A percentile compares a stretch with the other conserved stretches of the same genome.
Conservation (phyloP, 1,140 invertebrate genomes). For the Aphaenogaster rudis region DNA sequence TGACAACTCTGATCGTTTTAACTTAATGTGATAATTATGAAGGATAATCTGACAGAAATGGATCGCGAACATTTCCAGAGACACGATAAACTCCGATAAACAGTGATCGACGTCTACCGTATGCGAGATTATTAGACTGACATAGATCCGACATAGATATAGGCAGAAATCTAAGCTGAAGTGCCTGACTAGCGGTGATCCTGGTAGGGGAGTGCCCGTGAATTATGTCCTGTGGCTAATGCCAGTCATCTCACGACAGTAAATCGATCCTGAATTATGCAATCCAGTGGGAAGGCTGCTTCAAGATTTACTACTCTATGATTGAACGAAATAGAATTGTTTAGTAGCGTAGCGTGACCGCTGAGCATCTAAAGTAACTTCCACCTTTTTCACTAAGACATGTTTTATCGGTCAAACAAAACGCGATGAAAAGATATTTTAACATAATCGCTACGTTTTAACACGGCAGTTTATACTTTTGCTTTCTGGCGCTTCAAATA, state of each 20-base stretch:
- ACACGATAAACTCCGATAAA: slow-evolving; percentile 15
- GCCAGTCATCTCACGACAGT: slow-evolving; percentile 73
- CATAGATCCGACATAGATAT: slow-evolving; percentile 44
- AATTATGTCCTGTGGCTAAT: slow-evolving; percentile 78
- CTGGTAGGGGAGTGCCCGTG: slow-evolving; percentile 72
- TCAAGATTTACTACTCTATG: slow-evolving; percentile 73
- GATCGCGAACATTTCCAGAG: not conserved
- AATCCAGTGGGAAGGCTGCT: slow-evolving; percentile 56
- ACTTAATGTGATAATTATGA: not conserved
- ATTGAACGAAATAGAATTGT: slow-evolving; percentile 80
- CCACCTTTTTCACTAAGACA: slow-evolving; percentile 23
- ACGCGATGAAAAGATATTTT: slow-evolving; percentile 23
- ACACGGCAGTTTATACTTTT: slow-evolving; percentile 9
- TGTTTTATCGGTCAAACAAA: not conserved
- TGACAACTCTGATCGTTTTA: not conserved
- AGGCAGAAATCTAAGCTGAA: slow-evolving; percentile 53
- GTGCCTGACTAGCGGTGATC: slow-evolving; percentile 71
- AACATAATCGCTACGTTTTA: slow-evolving; percentile 5
- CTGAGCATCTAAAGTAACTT: slow-evolving; percentile 27
- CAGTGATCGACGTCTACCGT: slow-evolving; percentile 43
- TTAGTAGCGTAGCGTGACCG: slow-evolving; percentile 66
- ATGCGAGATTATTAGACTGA: slow-evolving; percentile 4
- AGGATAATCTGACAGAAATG: not conserved
- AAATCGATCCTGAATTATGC: slow-evolving; percentile 78
- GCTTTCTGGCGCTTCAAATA: not conserved